phyloP scores from a whole-genome alignment of 2,888 invertebrate genomes.

The Phania funesta region DNA sequence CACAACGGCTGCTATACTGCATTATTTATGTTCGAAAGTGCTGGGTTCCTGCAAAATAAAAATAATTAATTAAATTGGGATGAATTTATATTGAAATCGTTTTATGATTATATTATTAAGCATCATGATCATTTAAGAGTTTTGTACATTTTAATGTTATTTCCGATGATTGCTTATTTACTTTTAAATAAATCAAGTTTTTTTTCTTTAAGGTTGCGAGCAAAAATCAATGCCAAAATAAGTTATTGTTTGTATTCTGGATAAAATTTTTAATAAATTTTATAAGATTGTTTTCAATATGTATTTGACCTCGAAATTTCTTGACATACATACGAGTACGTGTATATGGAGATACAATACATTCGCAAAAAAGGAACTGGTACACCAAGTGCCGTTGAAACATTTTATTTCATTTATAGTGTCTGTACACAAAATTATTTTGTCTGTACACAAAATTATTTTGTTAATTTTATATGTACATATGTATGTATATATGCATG shows the following conservation, averaged over 20 bases:
- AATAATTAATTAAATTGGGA: neutral
- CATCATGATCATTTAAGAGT: constrained; percentile 31
- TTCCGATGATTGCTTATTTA: constrained; percentile 55
- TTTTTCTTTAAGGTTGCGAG: constrained; percentile 15
- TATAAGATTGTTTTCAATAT: constrained; percentile 11
- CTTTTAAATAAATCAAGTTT: constrained; percentile 63
- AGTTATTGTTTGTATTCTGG: constrained; percentile 60
- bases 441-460: no score
- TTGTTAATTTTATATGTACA: no score
- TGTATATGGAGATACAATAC: no score
- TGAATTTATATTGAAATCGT: constrained; percentile 45
- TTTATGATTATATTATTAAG: constrained; percentile 21
- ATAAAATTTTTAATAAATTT: constrained; percentile 33
- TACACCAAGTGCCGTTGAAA: no score
- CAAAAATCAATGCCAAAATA: constrained; percentile 63
- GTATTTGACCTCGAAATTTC: constrained; percentile 48
- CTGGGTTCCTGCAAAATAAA: constrained; percentile 71
- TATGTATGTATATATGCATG: neutral
- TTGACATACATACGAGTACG: neutral
- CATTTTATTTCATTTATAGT: neutral
- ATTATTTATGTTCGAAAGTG: constrained; percentile 68
- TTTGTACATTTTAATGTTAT: constrained; percentile 34
- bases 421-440: no score
- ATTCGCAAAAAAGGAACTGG: no score
- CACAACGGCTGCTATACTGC: constrained; percentile 77